These are phyloP conservation scores for Baryphthengus martii DNA, from an alignment of 2,113 vertebrate genomes.

Conservation along the genomic window DNA sequence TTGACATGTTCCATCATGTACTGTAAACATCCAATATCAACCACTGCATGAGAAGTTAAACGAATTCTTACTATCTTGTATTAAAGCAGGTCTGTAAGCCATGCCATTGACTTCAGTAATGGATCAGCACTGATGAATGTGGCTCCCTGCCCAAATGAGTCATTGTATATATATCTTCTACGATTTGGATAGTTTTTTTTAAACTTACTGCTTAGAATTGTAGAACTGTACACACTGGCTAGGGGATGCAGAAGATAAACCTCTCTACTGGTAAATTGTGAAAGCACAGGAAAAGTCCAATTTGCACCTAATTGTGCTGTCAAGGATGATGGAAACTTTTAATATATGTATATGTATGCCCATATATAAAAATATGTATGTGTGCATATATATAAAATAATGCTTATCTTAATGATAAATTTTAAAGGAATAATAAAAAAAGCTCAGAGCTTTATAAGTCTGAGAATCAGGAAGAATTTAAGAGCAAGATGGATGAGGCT, in stretches of 20 bases:
- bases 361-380: neutral
- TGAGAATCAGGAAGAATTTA: slow-evolving; percentile 1
- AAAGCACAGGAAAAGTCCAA: neutral
- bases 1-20: neutral
- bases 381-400: neutral
- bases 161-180: neutral
- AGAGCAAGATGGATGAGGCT: no score
- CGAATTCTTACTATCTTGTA: neutral
- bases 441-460: neutral
- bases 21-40: neutral
- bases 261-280: neutral
- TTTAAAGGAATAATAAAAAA: neutral
- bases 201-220: neutral
- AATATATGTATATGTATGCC: no score
- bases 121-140: neutral
- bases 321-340: neutral
- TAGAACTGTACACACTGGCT: neutral
- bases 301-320: neutral
- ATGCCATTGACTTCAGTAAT: neutral
- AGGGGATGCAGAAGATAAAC: neutral
- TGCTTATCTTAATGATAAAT: neutral
- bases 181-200: neutral
- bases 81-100: neutral
- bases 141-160: neutral
- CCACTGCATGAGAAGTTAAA: neutral